phyloP scores from a whole-genome alignment of 2,888 invertebrate species.

The Heliconius sara region DNA sequence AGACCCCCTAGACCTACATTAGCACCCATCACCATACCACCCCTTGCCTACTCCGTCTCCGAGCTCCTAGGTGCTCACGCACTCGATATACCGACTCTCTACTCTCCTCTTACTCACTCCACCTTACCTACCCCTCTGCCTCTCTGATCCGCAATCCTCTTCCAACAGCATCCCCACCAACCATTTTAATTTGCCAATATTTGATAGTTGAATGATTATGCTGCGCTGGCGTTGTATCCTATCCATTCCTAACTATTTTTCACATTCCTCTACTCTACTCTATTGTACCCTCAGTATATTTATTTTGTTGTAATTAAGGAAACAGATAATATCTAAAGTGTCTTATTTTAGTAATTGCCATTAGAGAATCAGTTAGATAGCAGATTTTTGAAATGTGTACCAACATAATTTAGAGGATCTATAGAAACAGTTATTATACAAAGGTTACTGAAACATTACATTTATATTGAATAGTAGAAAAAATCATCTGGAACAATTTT shows the following conservation, averaged over 20 bases:
- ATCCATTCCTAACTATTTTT: slow-evolving; percentile 69
- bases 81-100: slow-evolving; percentile 88
- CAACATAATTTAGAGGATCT: slow-evolving; percentile 70
- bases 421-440: slow-evolving; percentile 64
- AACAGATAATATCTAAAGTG: slow-evolving; percentile 80
- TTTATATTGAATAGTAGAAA: slow-evolving; percentile 65
- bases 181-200: slow-evolving; percentile 63
- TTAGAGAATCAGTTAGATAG: slow-evolving; percentile 80
- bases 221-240: slow-evolving; percentile 54
- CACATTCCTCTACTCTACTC: slow-evolving; percentile 73
- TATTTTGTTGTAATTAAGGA: slow-evolving; percentile 67
- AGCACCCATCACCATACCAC: slow-evolving; percentile 71
- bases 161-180: slow-evolving; percentile 80
- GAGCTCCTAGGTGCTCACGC: slow-evolving; percentile 86
- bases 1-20: slow-evolving; percentile 72
- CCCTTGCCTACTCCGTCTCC: slow-evolving; percentile 81
- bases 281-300: slow-evolving; percentile 64
- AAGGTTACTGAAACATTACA: slow-evolving; percentile 61
- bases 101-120: slow-evolving; percentile 88
- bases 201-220: slow-evolving; percentile 25
- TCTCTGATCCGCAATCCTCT: slow-evolving; percentile 81
- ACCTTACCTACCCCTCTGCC: slow-evolving; percentile 80
- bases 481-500: slow-evolving; percentile 73
- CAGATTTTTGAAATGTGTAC: slow-evolving; percentile 79
- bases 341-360: slow-evolving; percentile 82